phyloP scores from a whole-genome alignment of 92 coral and sea anemone species.

The Bergia sp. region DNA sequence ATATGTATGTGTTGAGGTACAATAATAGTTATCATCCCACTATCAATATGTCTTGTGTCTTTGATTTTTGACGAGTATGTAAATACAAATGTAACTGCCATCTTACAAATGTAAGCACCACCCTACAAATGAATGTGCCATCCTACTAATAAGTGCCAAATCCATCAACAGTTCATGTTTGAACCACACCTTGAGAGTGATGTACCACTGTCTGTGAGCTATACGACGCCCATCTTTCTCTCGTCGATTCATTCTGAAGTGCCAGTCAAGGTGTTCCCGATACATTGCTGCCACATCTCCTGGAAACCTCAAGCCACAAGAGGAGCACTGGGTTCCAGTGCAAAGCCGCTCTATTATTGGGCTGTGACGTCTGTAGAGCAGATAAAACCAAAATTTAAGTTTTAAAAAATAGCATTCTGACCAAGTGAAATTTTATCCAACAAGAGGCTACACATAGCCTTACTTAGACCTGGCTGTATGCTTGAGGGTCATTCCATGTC shows the following conservation, averaged over 20 bases:
- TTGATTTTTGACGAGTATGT: no score
- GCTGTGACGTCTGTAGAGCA: conserved; percentile 67
- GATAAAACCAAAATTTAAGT: background rate
- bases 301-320: conserved; percentile 94
- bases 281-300: conserved; percentile 87
- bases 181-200: conserved; percentile 65
- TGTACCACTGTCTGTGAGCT: conserved; percentile 93
- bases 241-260: conserved; percentile 92
- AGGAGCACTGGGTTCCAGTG: conserved; percentile 94
- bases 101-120: no score
- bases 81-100: no score
- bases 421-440: background rate
- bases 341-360: conserved; percentile 74
- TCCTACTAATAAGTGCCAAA: background rate
- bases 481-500: no score
- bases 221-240: conserved; percentile 88
- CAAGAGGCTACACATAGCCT: no score
- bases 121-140: no score
- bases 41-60: no score
- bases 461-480: no score
- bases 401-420: background rate
- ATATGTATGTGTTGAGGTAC: no score
- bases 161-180: background rate
- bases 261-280: conserved; percentile 98
- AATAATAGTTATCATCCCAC: no score